Base-by-base conservation (phyloP, 2,888 invertebrate genomes). In the Phragmatobia fuliginosa region DNA sequence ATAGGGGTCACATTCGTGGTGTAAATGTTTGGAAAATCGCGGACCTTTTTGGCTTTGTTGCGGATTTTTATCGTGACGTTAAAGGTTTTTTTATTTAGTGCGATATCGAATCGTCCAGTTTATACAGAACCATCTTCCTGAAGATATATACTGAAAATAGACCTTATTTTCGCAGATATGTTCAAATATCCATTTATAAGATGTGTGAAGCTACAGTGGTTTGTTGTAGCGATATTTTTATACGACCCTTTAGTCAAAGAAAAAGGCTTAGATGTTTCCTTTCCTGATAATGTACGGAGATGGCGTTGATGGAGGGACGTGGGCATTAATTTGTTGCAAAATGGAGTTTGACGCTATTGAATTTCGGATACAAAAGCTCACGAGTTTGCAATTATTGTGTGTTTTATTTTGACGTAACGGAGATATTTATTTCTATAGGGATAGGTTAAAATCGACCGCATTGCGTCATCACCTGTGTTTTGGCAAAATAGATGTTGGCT, bases 1-100 rank as follows among this genome's bases (percentile, higher is more conserved):
- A 81, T 86, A 88, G 80, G 78, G 87, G 81, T 78, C 78, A 86
- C 80, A 85, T 83, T 82, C 73, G 71, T 71, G 75, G 67, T 78
- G 76, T 74, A 81, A 81, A 73, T 76, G 74, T 70, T 71, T 68
- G 74, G 68, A 82, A 84, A 84, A 83, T 82, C 77, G 79, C 73
- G 80, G 79, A 82, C 81, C 81, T 84, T 84, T 85, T 82, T 75
- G 85, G 83, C 87, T 90, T 90, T 90, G 89, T 90, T 87, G 88
- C 78, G 85, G 84, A 85, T 84, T 90, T 88, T 90, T 91, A 91
- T 90, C 87, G 89, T 80, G 78, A 83, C 86, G 86, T 87, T 88
- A 84, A 85, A 85, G 89, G 85, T 88, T 87, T 90, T 79, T 88
- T 88, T 90, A 89, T 90, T 89, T 86, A 88, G 86, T 87, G 79